Evolutionary conservation across 2,888 invertebrate genomes (phyloP).

Genomic region (Heterodera filipjevi): DNA sequence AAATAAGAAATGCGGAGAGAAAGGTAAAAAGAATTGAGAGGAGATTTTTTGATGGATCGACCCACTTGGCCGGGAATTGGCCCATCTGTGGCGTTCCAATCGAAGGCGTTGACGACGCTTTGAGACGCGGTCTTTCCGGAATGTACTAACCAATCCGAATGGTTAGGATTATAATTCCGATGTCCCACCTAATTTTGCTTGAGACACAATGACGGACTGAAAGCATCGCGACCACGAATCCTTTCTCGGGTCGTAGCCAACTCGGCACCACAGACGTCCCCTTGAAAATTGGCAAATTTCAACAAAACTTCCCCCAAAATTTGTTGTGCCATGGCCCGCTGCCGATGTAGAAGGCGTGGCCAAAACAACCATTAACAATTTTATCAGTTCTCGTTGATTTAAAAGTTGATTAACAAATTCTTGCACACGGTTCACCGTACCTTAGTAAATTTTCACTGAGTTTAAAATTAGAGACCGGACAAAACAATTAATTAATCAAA

Average conservation of each 20-base stretch:
- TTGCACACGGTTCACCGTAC: slow-evolving; percentile 50
- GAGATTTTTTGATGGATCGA: background rate
- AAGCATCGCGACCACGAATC: slow-evolving; percentile 79
- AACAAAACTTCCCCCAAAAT: no score
- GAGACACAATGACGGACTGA: slow-evolving; percentile 73
- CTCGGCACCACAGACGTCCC: slow-evolving; percentile 81
- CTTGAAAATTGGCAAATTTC: background rate
- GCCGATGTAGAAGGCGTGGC: slow-evolving; percentile 83
- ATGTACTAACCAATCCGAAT: slow-evolving; percentile 42
- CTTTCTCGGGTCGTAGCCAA: slow-evolving; percentile 88
- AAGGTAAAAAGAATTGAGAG: no score
- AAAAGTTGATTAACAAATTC: no score
- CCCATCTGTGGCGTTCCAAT: slow-evolving; percentile 13
- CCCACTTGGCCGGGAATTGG: slow-evolving; percentile 42
- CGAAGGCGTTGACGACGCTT: slow-evolving; percentile 31
- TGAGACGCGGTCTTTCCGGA: slow-evolving; percentile 60
- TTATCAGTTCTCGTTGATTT: background rate
- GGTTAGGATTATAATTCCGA: no score
- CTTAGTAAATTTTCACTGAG: slow-evolving; percentile 70
- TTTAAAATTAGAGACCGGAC: no score
- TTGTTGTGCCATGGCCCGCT: slow-evolving; percentile 91
- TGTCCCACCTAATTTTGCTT: slow-evolving; percentile 47
- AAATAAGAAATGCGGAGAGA: background rate
- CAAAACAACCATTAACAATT: slow-evolving; percentile 72
- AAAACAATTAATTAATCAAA: no score